Percentiles rank a stretch among this genome's conserved stretches.
Conservation (phyloP, 2,888 invertebrate genomes). For the Heteromyza rotundicornis region DNA sequence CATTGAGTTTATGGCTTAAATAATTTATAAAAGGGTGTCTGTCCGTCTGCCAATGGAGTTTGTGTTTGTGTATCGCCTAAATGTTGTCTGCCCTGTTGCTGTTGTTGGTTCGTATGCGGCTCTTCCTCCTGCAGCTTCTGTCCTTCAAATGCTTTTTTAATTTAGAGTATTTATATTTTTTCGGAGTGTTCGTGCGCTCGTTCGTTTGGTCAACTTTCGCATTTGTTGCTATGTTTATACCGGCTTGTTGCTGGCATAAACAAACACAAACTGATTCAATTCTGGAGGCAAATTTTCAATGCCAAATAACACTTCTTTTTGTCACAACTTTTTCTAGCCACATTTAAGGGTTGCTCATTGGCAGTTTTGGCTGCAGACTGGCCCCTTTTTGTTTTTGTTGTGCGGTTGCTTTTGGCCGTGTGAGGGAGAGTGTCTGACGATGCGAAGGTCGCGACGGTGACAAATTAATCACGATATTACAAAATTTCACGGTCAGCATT, state of each 20-base stretch:
- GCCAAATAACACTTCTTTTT: too few species aligned
- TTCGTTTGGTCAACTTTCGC: neutral
- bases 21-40: neutral
- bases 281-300: constrained; percentile 34
- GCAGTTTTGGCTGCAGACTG: neutral
- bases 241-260: constrained; percentile 1
- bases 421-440: neutral
- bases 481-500: constrained; percentile 23
- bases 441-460: constrained; percentile 29
- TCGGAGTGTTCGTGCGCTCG: neutral
- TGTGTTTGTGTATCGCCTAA: neutral
- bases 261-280: neutral
- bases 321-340: constrained; percentile 30
- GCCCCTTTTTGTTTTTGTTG: neutral
- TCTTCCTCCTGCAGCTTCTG: neutral
- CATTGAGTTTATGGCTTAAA: constrained; percentile 9
- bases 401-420: neutral
- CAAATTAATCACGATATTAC: constrained; percentile 51
- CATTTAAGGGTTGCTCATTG: neutral
- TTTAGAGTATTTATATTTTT: too few species aligned
- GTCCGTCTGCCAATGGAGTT: constrained; percentile 1
- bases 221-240: neutral
- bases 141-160: too few species aligned
- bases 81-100: neutral
- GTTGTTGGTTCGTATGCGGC: neutral